Evolutionary conservation across 1,140 invertebrate species (phyloP).

Genomic region (Caerostris extrusa): DNA sequence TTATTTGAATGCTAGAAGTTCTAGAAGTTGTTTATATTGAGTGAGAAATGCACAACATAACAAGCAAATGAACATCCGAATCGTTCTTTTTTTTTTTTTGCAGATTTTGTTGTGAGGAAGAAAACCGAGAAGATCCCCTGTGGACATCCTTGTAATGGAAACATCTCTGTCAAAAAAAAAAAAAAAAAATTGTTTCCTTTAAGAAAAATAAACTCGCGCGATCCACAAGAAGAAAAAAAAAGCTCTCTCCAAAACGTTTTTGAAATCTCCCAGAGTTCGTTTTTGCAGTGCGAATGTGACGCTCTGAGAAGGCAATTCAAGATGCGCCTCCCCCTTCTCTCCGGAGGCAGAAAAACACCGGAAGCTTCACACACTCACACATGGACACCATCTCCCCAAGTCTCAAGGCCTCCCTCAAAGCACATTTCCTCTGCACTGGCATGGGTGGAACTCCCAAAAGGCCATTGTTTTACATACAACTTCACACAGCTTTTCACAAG

Average conservation of each 20-base stretch:
- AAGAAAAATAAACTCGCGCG: conserved; percentile 22
- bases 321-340: not conserved
- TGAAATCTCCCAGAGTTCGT: conserved; percentile 9
- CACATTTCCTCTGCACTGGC: conserved; percentile 7
- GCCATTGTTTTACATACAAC: too few species aligned
- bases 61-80: not conserved
- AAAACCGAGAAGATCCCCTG: not conserved
- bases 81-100: not conserved
- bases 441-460: not conserved
- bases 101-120: too few species aligned
- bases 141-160: not conserved
- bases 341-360: conserved; percentile 38
- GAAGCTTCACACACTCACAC: conserved; percentile 33
- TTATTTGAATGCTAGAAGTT: too few species aligned
- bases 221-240: not conserved
- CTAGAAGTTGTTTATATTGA: too few species aligned
- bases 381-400: conserved; percentile 29
- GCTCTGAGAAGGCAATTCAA: conserved; percentile 35
- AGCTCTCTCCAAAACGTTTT: conserved; percentile 7
- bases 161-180: not conserved
- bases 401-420: conserved; percentile 36
- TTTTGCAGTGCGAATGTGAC: conserved; percentile 3
- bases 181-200: conserved; percentile 13
- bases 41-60: too few species aligned
- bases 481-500: too few species aligned